Conservation (phyloP, 2,888 invertebrate species). For the Leptothorax acervorum region DNA sequence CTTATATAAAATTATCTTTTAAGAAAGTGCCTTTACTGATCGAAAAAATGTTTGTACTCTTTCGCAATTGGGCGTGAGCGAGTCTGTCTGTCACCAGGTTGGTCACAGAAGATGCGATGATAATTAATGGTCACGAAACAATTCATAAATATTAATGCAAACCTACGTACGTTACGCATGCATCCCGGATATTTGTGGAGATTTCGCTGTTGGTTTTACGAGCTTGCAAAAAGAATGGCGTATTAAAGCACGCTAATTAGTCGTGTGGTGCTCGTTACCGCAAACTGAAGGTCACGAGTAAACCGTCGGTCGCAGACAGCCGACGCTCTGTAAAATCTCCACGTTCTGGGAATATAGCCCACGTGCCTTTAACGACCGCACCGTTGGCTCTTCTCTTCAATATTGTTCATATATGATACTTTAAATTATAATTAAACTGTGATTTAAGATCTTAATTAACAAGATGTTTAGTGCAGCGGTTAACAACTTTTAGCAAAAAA, state of each 20-base stretch:
- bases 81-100: neutral
- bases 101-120: constrained; percentile 1
- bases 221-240: constrained; percentile 60
- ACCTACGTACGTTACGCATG: neutral
- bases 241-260: constrained; percentile 68
- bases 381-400: neutral
- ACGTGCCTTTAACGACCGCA: constrained; percentile 66
- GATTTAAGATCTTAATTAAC: constrained; percentile 9
- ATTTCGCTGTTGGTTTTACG: constrained; percentile 59
- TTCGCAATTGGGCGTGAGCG: neutral
- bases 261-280: constrained; percentile 60
- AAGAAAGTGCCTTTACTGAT: neutral
- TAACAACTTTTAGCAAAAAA: constrained; percentile 1
- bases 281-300: constrained; percentile 56
- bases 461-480: neutral
- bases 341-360: constrained; percentile 54
- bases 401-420: neutral
- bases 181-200: constrained; percentile 57
- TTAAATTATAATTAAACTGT: constrained; percentile 6
- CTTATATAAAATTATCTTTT: neutral
- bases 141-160: constrained; percentile 60
- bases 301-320: constrained; percentile 34
- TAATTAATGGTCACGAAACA: constrained; percentile 54
- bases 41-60: neutral
- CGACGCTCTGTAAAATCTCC: constrained; percentile 53